Evolutionary conservation across 2,888 invertebrate species (phyloP), one percentile per base, ranked within the genome.

Genomic region (Euzophera pinguis): DNA sequence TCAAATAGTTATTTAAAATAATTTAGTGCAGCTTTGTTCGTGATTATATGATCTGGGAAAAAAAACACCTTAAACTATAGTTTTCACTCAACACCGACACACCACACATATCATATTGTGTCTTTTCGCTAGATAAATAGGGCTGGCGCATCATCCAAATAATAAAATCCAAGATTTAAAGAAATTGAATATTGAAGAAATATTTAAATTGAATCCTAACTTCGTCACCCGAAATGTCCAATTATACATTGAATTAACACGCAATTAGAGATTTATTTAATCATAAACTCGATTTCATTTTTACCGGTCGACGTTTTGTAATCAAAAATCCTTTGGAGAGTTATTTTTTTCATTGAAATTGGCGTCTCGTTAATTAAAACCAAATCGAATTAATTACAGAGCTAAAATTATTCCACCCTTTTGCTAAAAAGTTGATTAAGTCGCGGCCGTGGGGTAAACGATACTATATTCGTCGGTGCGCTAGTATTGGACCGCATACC

Each of bases 321-420:
- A 83, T 83, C 82, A 82, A 69, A 81, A 80, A 81, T 75, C 77
- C 84, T 84, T 82, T 70, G 69, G 78, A 80, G 82, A 82, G 71
- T 80, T 77, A 69, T 74, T 12, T 70, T 72, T 78, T 79, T 61
- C 75, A 82, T 82, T 78, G 76, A 84, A 85, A 85, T 84, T 84
- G 81, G 79, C 85, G 78, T 78, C 67, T 69, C 80, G 81, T 84
- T 86, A 85, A 87, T 86, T 84, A 84, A 85, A 84, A 80, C 75
- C 75, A 81, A 84, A 87, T 87, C 84, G 83, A 87, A 85, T 86
- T 84, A 84, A 85, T 83, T 81, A 81, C 72, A 69, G 68, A 70
- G 70, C 64, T 66, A 67, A 82, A 78, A 82, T 82, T 81, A 81
- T 84, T 84, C 77, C 75, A 73, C 73, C 73, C 76, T 63, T 75